Evolutionary conservation across 2,797 vertebrate species (phyloP), one percentile per base, ranked within the genome.

Genomic region (Sternotherus odoratus): DNA sequence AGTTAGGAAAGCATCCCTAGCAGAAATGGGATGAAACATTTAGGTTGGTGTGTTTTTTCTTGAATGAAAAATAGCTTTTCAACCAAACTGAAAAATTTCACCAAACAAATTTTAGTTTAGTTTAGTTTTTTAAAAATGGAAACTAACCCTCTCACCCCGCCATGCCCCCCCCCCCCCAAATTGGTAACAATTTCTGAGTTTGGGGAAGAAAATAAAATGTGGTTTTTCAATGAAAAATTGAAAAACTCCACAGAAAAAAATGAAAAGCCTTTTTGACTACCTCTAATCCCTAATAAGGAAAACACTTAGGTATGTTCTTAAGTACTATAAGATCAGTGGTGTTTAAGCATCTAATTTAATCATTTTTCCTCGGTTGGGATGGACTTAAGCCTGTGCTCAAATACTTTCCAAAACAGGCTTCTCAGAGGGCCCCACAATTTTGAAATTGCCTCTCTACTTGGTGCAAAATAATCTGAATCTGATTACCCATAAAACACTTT

Each of bases 131-230:
- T 36, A 66, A 19, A 36, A 66, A 66, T 63, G 60, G 33, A 66
- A 66, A 66, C 33, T 36, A 17, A 36, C 9, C 4, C 33, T 19
- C 60, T 1, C 30, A 8, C 53, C 26, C 12, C 54, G 1, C 5
- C 0, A 8, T 8, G 1, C 21, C 4, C 8, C 21, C 53, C 21
- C 8, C 6, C 2, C 8, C 8, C 33, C 21, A n/a, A 36, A 19
- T 36, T 66, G 33, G 60, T 11, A 36, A 9, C 16, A 66, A 66
- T 66, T n/a, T 36, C 17, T n/a, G 33, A 30, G 17, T n/a, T n/a
- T 36, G 8, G n/a, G 60, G 8, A 66, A 63, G 33, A 16, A 17
- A 63, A 63, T 63, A 33, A n/a, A n/a, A 66, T 36, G 12, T 57
- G 17, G 2, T 11, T n/a, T 21, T 66, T 36, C 33, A 36, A 8